These are phyloP conservation scores for Drosophila bocqueti DNA, from an alignment of 1,140 invertebrate species.

Conservation along the genomic window DNA sequence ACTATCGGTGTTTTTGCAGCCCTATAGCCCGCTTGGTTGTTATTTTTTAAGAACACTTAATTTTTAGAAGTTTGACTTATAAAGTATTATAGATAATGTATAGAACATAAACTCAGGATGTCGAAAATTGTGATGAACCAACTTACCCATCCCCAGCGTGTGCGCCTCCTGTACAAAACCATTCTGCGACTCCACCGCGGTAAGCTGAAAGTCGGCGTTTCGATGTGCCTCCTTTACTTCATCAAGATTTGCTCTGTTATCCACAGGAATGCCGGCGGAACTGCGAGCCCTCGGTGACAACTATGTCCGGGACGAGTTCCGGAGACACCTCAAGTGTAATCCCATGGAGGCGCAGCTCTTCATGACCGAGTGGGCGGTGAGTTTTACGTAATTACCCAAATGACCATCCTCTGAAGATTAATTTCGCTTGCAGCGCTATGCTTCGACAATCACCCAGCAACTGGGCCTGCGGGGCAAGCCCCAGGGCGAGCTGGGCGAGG, in stretches of 20 bases:
- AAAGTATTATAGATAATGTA: constrained; percentile 12
- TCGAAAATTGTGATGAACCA: constrained; percentile 64
- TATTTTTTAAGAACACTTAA: constrained; percentile 4
- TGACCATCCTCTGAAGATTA: neutral
- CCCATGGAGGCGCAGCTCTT: constrained; percentile 90
- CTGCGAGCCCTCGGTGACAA: constrained; percentile 91
- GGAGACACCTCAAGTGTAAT: constrained; percentile 92
- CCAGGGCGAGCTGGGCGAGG: constrained; percentile 67
- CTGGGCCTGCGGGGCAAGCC: constrained; percentile 79
- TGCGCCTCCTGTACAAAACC: constrained; percentile 94
- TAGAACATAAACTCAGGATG: constrained; percentile 50
- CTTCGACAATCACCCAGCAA: constrained; percentile 86
- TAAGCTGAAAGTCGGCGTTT: constrained; percentile 16
- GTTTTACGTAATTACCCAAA: constrained; percentile 75
- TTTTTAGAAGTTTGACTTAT: neutral
- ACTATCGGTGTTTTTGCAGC: too few relatives aligned
- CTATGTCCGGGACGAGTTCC: constrained; percentile 96
- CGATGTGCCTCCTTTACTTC: neutral
- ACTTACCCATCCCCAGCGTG: constrained; percentile 88
- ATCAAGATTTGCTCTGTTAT: neutral
- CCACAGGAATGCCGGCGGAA: constrained; percentile 89
- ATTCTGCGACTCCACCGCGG: constrained; percentile 93
- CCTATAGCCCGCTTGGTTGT: neutral
- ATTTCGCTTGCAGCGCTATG: constrained; percentile 88
- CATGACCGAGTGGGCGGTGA: constrained; percentile 95